Conservation (phyloP, 2,797 vertebrate genomes). For the Caiman crocodilus region DNA sequence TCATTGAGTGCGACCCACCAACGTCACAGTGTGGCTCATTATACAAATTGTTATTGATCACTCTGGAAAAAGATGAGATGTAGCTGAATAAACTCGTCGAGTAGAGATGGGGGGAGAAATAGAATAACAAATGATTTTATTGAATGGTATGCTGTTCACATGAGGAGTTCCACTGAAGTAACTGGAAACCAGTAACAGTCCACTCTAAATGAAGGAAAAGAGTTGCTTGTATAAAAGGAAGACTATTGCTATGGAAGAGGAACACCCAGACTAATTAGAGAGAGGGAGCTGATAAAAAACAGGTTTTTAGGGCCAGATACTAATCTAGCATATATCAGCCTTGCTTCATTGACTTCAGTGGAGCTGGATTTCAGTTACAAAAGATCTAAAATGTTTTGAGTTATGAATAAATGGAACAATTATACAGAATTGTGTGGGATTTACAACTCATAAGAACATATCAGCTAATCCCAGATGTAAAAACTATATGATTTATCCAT, state of each 20-base stretch:
- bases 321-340: not conserved
- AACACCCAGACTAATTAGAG: not conserved
- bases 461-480: too few species aligned
- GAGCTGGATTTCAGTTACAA: not conserved
- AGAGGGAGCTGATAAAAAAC: not conserved
- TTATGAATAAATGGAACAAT: too few species aligned
- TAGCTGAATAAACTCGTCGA: not conserved
- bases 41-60: not conserved
- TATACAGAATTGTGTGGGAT: too few species aligned
- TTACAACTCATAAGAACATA: too few species aligned
- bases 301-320: not conserved
- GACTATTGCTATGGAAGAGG: not conserved
- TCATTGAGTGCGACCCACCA: too few species aligned
- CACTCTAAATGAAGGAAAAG: not conserved
- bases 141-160: not conserved
- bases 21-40: too few species aligned
- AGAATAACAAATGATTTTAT: not conserved
- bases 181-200: not conserved
- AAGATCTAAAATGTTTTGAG: not conserved
- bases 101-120: not conserved
- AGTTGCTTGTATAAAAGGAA: not conserved
- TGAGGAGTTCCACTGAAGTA: not conserved
- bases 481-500: too few species aligned
- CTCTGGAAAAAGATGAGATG: not conserved
- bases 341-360: not conserved